phyloP scores from a whole-genome alignment of 2,113 vertebrate genomes.

The Peromyscus polionotus region DNA sequence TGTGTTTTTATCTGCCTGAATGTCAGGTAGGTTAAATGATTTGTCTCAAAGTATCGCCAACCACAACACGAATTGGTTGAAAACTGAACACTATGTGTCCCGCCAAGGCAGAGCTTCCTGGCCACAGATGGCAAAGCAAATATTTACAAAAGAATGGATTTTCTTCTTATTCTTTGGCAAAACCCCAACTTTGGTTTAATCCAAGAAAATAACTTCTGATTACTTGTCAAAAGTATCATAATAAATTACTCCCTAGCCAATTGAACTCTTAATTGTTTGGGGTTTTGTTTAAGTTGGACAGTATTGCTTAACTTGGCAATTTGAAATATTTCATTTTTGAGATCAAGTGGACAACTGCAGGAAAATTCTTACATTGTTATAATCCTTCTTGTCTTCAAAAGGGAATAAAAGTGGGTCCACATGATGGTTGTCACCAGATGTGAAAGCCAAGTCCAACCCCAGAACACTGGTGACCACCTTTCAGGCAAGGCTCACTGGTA shows the following conservation, averaged over 20 bases:
- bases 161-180: conserved; percentile 43
- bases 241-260: conserved; percentile 23
- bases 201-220: background rate
- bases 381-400: conserved; percentile 62
- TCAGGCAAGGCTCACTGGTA: conserved; percentile 61
- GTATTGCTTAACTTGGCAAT: background rate
- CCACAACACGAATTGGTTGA: background rate
- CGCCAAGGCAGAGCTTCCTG: conserved; percentile 3
- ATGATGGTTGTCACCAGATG: conserved; percentile 49
- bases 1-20: background rate
- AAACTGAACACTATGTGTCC: conserved; percentile 26
- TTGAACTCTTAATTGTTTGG: background rate
- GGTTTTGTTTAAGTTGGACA: conserved; percentile 26
- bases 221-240: conserved; percentile 31
- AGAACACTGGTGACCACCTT: conserved; percentile 46
- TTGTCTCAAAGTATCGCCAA: background rate
- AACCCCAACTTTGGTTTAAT: background rate
- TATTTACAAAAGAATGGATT: conserved; percentile 49
- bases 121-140: conserved; percentile 41
- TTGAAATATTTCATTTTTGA: conserved; percentile 1
- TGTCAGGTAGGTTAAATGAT: background rate
- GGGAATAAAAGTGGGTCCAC: conserved; percentile 55
- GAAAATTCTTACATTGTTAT: background rate
- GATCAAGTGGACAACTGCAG: conserved; percentile 19
- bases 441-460: conserved; percentile 28